Evolutionary conservation across 2,797 vertebrate species (phyloP), one percentile per base, ranked within the genome.

Genomic region (Gouania willdenowi): DNA sequence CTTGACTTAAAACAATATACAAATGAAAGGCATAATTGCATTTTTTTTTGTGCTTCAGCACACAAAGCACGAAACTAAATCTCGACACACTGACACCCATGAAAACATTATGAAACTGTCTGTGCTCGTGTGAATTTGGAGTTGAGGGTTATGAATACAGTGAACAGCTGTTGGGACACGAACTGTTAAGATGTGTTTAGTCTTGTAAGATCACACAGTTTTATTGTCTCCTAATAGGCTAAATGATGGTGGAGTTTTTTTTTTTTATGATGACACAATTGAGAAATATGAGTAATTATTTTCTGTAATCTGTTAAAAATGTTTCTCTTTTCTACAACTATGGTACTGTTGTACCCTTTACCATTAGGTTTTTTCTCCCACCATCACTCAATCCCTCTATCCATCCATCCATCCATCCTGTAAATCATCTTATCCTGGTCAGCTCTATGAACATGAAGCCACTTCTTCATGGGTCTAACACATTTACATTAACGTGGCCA

Each of bases 1-100:
- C 47, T 63, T 75, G 54, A 84, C 82, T 77, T 79, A 78, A 80
- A 77, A 82, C 66, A 84, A 83, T 70, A 84, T 66, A 82, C 65
- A 79, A 55, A 54, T 51, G 51, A 43, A 26, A 43, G 61, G 74
- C 53, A 66, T 81, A 75, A 84, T 81, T 76, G 42, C 36, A 72
- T 71, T 75, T 66, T 61, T 71, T 75, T 66, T 61, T 55, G 34
- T 58, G 45, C 37, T 43, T 54, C 48, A 6, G 35, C 24, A 16
- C 29, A 49, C 25, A 66, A 44, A 56, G 61, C 22, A 7, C 49
- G 54, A 71, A 73, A 81, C 54, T 26, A 33, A 76, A 82, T 69
- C 53, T 45, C 61, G 34, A 23, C 41, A 61, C 66, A 52, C 50
- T 56, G 65, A 16, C 10, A 12, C 21, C 55, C 26, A 30, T 28